These are phyloP conservation scores for Saccostrea echinata DNA, from an alignment of 1,140 invertebrate species.

Conservation along the genomic window DNA sequence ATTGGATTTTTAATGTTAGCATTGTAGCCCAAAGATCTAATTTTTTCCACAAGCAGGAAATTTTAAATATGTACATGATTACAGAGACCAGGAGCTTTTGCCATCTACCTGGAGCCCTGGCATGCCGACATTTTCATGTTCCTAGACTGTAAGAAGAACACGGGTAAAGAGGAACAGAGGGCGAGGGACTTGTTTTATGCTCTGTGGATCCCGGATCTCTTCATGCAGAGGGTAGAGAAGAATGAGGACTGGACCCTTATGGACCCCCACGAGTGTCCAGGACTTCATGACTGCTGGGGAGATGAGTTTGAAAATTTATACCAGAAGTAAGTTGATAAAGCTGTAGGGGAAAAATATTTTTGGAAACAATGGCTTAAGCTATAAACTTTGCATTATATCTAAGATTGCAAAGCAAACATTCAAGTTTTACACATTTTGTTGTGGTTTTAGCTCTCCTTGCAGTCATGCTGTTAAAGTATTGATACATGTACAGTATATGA, in stretches of 20 bases:
- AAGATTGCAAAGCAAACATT: no score
- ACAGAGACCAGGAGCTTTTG: constrained; percentile 98
- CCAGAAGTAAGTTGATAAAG: constrained; percentile 81
- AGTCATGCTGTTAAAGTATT: no score
- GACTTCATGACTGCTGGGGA: constrained; percentile 94
- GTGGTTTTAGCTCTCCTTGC: no score
- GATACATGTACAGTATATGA: no score
- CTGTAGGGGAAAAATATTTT: no score
- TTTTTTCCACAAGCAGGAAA: no score
- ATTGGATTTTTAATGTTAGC: no score
- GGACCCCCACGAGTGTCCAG: constrained; percentile 97
- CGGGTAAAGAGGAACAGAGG: constrained; percentile 75
- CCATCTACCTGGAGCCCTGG: constrained; percentile 99
- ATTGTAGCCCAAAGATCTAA: no score
- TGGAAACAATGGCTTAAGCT: no score
- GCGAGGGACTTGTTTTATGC: constrained; percentile 99
- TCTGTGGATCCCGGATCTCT: constrained; percentile 99
- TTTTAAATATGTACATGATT: constrained; percentile 33
- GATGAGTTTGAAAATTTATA: constrained; percentile 97
- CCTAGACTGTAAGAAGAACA: constrained; percentile 96
- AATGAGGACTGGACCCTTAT: constrained; percentile 96
- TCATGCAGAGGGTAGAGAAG: constrained; percentile 96
- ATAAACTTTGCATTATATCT: no score
- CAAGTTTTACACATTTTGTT: no score
- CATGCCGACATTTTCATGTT: constrained; percentile 99